Conservation (phyloP, 2,888 invertebrate species). For the Archips xylosteana region DNA sequence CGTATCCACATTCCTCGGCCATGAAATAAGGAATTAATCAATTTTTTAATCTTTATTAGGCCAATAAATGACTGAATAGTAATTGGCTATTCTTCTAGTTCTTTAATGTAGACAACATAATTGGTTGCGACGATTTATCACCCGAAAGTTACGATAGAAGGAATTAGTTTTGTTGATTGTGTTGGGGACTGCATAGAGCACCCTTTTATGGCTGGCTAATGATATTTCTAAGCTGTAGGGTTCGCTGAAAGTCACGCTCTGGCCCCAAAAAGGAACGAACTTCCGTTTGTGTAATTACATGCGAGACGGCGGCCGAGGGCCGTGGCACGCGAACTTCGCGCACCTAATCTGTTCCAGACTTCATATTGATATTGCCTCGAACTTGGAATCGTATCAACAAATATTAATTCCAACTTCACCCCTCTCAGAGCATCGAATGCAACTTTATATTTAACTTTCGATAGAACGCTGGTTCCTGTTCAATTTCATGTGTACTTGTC, state of each 20-base stretch:
- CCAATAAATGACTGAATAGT: constrained; percentile 45
- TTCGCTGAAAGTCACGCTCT: constrained; percentile 69
- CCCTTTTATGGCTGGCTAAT: constrained; percentile 72
- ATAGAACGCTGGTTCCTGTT: constrained; percentile 49
- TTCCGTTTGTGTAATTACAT: constrained; percentile 78
- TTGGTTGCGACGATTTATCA: constrained; percentile 44
- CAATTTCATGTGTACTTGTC: constrained; percentile 33
- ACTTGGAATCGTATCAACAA: constrained; percentile 55
- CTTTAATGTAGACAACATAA: constrained; percentile 42
- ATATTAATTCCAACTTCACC: constrained; percentile 57
- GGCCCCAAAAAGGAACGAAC: constrained; percentile 74
- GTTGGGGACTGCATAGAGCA: constrained; percentile 61
- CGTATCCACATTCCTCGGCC: constrained; percentile 29
- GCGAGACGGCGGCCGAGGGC: constrained; percentile 69
- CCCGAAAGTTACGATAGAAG: constrained; percentile 38
- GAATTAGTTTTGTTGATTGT: constrained; percentile 53
- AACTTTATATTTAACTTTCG: constrained; percentile 62
- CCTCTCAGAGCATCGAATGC: constrained; percentile 45
- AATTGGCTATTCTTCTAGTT: constrained; percentile 43
- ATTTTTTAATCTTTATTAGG: constrained; percentile 43
- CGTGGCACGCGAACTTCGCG: constrained; percentile 72
- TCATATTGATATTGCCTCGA: constrained; percentile 38
- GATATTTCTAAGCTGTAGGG: constrained; percentile 64
- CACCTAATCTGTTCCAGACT: constrained; percentile 43
- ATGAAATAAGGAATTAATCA: constrained; percentile 45